phyloP scores from a whole-genome alignment of 2,888 invertebrate species.

The Aspidiotus rigidus region DNA sequence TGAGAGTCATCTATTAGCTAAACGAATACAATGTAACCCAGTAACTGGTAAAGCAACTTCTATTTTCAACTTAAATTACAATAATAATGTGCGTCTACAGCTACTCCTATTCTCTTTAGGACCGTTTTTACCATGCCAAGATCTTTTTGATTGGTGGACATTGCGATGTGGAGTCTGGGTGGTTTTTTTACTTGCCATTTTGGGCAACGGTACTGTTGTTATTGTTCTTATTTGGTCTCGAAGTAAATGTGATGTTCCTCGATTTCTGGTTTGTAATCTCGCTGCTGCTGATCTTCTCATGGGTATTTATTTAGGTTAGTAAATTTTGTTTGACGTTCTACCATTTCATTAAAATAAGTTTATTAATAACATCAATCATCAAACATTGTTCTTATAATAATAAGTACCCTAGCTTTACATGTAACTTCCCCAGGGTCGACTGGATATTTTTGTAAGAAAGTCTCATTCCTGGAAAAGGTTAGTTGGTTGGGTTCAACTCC shows the following conservation, averaged over 20 bases:
- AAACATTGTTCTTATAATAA: too few species aligned
- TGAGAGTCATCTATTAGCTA: too few species aligned
- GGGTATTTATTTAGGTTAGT: slow-evolving; percentile 78
- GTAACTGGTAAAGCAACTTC: too few species aligned
- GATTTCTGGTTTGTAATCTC: slow-evolving; percentile 92
- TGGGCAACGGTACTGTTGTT: slow-evolving; percentile 92
- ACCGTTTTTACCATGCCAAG: slow-evolving; percentile 89
- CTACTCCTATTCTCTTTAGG: slow-evolving; percentile 48
- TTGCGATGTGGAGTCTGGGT: slow-evolving; percentile 94
- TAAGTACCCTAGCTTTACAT: too few species aligned
- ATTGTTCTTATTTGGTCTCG: slow-evolving; percentile 84
- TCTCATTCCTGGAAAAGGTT: too few species aligned
- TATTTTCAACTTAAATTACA: background rate
- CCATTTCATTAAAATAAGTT: too few species aligned
- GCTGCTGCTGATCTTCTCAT: slow-evolving; percentile 96
- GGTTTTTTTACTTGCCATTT: slow-evolving; percentile 85
- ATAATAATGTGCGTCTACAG: background rate
- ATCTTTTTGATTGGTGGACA: slow-evolving; percentile 97
- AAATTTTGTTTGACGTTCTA: too few species aligned
- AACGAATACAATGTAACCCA: too few species aligned
- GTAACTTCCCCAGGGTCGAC: too few species aligned
- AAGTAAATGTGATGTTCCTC: slow-evolving; percentile 90
- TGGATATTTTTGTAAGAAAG: too few species aligned
- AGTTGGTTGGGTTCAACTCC: too few species aligned
- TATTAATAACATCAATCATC: too few species aligned